phyloP scores from a whole-genome alignment of 2,888 invertebrate species.

The Lycia hirtaria region DNA sequence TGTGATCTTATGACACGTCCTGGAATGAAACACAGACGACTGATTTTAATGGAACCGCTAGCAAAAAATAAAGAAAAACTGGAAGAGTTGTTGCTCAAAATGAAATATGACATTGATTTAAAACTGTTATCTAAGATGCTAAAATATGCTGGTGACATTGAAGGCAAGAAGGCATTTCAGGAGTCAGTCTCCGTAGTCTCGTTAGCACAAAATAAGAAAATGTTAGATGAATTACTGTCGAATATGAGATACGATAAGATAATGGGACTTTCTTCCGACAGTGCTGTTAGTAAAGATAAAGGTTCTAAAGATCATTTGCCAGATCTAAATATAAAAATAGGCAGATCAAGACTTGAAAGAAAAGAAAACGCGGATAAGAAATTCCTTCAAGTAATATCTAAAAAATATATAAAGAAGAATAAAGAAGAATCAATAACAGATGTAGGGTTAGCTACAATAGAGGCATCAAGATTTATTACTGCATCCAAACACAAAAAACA shows the following conservation, averaged over 20 bases:
- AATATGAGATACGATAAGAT: neutral
- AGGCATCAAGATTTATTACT: too few relatives aligned
- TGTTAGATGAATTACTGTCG: neutral
- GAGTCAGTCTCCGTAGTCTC: neutral
- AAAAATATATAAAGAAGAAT: neutral
- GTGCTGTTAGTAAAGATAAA: too few relatives aligned
- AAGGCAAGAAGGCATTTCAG: neutral
- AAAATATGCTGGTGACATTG: neutral
- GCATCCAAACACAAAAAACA: too few relatives aligned
- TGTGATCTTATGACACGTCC: constrained; percentile 19
- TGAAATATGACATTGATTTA: constrained; percentile 26
- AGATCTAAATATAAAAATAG: neutral
- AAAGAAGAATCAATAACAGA: neutral
- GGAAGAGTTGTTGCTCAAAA: constrained; percentile 44
- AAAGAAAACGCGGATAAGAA: neutral
- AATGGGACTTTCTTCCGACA: neutral
- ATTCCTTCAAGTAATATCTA: neutral
- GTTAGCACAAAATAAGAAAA: neutral
- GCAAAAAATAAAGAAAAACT: constrained; percentile 46
- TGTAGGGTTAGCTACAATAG: neutral
- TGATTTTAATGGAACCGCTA: constrained; percentile 34
- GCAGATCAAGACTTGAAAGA: too few relatives aligned
- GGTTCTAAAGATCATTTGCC: neutral
- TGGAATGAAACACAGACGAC: constrained; percentile 20
- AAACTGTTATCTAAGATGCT: neutral